phyloP scores from a whole-genome alignment of 2,888 invertebrate species.

The Perdita meconis region DNA sequence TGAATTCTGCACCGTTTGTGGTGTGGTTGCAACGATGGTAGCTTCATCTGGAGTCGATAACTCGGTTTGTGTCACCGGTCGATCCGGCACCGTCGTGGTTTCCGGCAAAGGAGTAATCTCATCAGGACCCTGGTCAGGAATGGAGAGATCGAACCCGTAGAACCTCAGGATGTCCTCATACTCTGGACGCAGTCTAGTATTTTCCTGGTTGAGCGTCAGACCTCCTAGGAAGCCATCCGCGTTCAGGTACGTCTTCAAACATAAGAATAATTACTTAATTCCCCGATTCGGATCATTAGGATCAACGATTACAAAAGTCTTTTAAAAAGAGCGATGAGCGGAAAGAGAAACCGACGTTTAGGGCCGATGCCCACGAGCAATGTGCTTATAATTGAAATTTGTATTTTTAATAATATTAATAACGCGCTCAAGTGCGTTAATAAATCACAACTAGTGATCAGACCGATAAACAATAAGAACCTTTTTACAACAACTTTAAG shows the following conservation, averaged over 20 bases:
- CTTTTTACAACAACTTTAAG: too few relatives aligned
- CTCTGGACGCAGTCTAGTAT: conserved; percentile 90
- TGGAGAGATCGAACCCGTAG: conserved; percentile 91
- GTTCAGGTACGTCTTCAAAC: conserved; percentile 91
- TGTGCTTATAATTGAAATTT: too few relatives aligned
- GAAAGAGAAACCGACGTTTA: conserved; percentile 39
- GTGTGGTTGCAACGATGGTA: not conserved
- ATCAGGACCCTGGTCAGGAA: conserved; percentile 47
- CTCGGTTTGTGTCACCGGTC: conserved; percentile 19
- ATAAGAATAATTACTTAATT: conserved; percentile 1
- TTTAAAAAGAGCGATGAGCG: conserved; percentile 33
- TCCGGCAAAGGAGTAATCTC: conserved; percentile 38
- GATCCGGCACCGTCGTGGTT: conserved; percentile 15
- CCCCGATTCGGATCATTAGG: not conserved
- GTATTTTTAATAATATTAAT: too few relatives aligned
- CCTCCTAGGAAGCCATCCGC: conserved; percentile 94
- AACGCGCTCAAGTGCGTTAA: too few relatives aligned
- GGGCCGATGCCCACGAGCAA: too few relatives aligned
- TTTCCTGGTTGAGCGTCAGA: conserved; percentile 91
- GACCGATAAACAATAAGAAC: too few relatives aligned
- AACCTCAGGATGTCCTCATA: conserved; percentile 91
- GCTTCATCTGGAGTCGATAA: not conserved
- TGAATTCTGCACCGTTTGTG: not conserved
- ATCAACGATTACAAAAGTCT: not conserved
- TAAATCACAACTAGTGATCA: too few relatives aligned